Conservation (phyloP, 2,797 vertebrate species). For the Brachymystax lenok region DNA sequence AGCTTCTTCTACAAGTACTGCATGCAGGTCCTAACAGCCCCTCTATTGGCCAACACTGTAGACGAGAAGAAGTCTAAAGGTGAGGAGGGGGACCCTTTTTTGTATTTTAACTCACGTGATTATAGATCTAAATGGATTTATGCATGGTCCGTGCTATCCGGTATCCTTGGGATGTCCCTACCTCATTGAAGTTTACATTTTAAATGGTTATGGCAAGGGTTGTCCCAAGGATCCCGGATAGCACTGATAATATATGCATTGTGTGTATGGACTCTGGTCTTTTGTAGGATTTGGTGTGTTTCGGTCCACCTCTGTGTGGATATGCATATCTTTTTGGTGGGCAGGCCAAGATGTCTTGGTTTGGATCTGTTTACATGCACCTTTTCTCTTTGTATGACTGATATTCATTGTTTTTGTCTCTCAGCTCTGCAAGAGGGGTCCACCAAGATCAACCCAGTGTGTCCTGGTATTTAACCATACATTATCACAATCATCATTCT, state of each 20-base stretch:
- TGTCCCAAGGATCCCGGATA: too few relatives aligned
- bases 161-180: too few relatives aligned
- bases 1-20: constrained; percentile 99
- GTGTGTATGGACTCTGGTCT: neutral
- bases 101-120: too few relatives aligned
- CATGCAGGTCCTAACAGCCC: constrained; percentile 98
- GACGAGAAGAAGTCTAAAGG: constrained; percentile 91
- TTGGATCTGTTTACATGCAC: neutral
- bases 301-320: too few relatives aligned
- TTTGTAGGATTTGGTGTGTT: too few relatives aligned
- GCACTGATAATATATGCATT: neutral
- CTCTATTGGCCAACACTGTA: constrained; percentile 93
- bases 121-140: neutral
- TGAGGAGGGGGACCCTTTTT: constrained; percentile 49
- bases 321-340: too few relatives aligned
- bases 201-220: too few relatives aligned
- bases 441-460: constrained; percentile 87
- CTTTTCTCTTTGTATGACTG: neutral
- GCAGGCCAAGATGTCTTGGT: too few relatives aligned
- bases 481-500: neutral
- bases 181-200: too few relatives aligned
- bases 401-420: constrained; percentile 15
- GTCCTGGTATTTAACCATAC: constrained; percentile 81
- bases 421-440: constrained; percentile 86
- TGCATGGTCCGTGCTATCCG: neutral